Evolutionary conservation across 2,113 vertebrate genomes (phyloP).

Genomic region (Chaetura pelagica): DNA sequence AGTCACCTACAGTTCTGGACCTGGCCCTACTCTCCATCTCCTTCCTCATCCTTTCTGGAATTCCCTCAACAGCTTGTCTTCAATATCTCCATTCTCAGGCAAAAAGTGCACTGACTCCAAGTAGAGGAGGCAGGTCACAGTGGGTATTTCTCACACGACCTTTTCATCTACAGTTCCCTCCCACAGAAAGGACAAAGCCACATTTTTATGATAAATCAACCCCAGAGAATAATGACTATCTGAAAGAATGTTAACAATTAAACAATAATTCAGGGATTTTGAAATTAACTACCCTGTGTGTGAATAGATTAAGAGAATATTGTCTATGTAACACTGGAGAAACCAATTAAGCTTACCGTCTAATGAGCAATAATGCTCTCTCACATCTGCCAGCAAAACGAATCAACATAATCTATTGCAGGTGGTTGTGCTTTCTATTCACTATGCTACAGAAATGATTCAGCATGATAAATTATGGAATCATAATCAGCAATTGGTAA

Average conservation of each 20-base stretch:
- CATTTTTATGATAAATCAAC: constrained; percentile 33
- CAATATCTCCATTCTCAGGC: background rate
- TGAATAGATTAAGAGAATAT: constrained; percentile 66
- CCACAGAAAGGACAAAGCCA: background rate
- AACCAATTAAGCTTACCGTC: constrained; percentile 62
- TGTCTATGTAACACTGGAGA: constrained; percentile 51
- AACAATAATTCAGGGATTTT: constrained; percentile 57
- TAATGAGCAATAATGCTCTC: constrained; percentile 49
- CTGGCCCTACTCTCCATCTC: background rate
- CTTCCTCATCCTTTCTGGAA: background rate
- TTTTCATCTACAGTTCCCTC: background rate
- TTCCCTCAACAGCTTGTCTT: background rate
- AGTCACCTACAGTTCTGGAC: background rate
- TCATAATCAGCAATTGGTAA: background rate
- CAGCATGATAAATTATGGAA: constrained; percentile 33
- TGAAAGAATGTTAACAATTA: constrained; percentile 61
- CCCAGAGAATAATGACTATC: background rate
- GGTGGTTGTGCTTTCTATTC: constrained; percentile 6
- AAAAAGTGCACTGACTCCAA: background rate
- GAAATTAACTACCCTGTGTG: constrained; percentile 50
- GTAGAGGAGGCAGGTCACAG: background rate
- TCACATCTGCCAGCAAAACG: constrained; percentile 56
- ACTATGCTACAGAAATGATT: background rate
- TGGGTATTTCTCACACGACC: background rate
- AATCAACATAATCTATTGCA: constrained; percentile 60